These are phyloP conservation scores for Mixornis gularis DNA, from an alignment of 2,113 vertebrate genomes.

Conservation along the genomic window DNA sequence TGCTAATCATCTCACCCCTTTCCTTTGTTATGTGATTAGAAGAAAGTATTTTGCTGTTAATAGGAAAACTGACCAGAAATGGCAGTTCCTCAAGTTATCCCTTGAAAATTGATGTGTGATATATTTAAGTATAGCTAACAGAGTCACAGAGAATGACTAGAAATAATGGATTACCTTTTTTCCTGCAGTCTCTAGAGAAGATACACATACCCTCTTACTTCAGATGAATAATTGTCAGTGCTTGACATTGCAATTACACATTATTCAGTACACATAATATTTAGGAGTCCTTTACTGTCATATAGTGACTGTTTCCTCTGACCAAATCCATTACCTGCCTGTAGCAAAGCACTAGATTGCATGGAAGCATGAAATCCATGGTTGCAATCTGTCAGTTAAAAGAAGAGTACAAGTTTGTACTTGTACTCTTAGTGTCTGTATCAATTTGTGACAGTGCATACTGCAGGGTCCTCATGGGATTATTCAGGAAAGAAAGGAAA, in stretches of 20 bases:
- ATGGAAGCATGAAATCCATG: background rate
- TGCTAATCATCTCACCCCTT: background rate
- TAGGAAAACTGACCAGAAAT: background rate
- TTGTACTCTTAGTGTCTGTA: background rate
- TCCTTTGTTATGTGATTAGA: background rate
- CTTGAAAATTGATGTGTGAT: background rate
- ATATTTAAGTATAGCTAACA: background rate
- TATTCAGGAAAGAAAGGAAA: background rate
- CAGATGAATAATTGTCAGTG: background rate
- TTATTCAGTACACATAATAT: background rate
- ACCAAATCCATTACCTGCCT: background rate
- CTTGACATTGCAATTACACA: background rate
- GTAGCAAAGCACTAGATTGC: background rate
- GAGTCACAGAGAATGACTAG: background rate
- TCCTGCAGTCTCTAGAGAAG: background rate
- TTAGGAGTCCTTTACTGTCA: background rate
- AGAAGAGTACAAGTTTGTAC: background rate
- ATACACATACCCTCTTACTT: background rate
- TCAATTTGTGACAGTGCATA: background rate
- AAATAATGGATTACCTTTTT: background rate
- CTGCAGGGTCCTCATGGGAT: background rate
- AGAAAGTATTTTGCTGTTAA: background rate
- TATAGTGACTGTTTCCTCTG: background rate
- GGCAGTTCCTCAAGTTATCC: background rate
- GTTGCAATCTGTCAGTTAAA: background rate